Evolutionary conservation across 2,888 invertebrate genomes (phyloP).

Genomic region (Schizaphis graminum): DNA sequence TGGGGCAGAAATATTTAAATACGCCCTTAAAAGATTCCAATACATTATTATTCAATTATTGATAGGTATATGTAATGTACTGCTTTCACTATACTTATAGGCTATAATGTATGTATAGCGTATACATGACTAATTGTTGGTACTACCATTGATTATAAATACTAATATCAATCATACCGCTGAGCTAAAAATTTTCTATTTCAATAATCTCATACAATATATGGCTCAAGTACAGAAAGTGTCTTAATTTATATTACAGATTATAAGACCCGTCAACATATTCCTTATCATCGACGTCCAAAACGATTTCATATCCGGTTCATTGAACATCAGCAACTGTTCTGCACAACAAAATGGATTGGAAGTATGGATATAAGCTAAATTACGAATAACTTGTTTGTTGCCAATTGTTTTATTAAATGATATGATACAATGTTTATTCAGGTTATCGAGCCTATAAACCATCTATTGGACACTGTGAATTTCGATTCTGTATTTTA

Average conservation of each 20-base stretch:
- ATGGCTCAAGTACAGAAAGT: background rate
- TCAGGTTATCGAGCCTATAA: conserved; percentile 90
- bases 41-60: background rate
- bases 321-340: conserved; percentile 92
- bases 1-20: background rate
- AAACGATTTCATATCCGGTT: conserved; percentile 97
- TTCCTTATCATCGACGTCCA: conserved; percentile 96
- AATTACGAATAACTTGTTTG: background rate
- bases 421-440: conserved; percentile 37
- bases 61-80: too few species aligned
- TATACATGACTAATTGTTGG: too few species aligned
- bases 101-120: background rate
- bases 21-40: background rate
- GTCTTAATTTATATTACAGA: conserved; percentile 73
- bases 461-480: conserved; percentile 84
- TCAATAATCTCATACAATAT: background rate
- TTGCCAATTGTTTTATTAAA: background rate
- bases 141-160: background rate
- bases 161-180: background rate
- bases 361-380: conserved; percentile 74
- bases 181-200: background rate
- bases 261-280: conserved; percentile 87
- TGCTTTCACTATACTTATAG: too few species aligned
- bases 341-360: conserved; percentile 91
- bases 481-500: conserved; percentile 92